A percentile compares a stretch with the other conserved stretches of the same genome.
phyloP scores from a whole-genome alignment of 1,140 invertebrate species.

The Stegodyphus mimosarum region DNA sequence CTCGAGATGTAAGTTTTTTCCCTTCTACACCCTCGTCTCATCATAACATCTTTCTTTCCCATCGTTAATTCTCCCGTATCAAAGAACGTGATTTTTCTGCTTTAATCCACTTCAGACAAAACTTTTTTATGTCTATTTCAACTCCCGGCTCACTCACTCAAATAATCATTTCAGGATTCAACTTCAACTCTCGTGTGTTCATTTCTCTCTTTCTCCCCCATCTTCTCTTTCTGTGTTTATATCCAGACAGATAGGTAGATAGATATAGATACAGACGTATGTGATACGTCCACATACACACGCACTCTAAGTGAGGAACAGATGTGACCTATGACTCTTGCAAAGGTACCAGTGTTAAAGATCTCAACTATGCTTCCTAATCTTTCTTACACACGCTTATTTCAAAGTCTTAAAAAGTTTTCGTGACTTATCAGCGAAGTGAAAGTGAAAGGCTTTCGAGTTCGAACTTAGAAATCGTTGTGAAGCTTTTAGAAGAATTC shows the following conservation, averaged over 20 bases:
- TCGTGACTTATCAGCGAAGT: slow-evolving; percentile 34
- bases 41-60: neutral
- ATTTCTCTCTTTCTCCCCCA: too few species aligned
- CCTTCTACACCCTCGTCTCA: neutral
- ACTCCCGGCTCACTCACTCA: neutral
- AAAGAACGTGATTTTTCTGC: slow-evolving; percentile 33
- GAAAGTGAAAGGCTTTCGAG: slow-evolving; percentile 27
- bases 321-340: slow-evolving; percentile 7
- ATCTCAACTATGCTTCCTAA: neutral
- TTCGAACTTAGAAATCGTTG: neutral
- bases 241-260: too few species aligned
- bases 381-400: slow-evolving; percentile 2
- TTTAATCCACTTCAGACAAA: slow-evolving; percentile 29
- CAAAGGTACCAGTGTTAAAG: slow-evolving; percentile 24
- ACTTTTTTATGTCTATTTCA: neutral
- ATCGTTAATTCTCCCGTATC: slow-evolving; percentile 16
- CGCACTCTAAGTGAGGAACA: neutral
- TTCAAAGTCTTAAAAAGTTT: slow-evolving; percentile 41
- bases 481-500: slow-evolving; percentile 7
- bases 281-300: neutral
- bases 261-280: too few species aligned
- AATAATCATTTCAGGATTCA: too few species aligned
- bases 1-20: neutral
- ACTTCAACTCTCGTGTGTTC: too few species aligned
- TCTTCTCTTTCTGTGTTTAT: too few species aligned